A percentile compares a stretch with the other conserved stretches of the same genome.
Conservation (phyloP, 2,113 vertebrate species). For the Pseudois nayaur region DNA sequence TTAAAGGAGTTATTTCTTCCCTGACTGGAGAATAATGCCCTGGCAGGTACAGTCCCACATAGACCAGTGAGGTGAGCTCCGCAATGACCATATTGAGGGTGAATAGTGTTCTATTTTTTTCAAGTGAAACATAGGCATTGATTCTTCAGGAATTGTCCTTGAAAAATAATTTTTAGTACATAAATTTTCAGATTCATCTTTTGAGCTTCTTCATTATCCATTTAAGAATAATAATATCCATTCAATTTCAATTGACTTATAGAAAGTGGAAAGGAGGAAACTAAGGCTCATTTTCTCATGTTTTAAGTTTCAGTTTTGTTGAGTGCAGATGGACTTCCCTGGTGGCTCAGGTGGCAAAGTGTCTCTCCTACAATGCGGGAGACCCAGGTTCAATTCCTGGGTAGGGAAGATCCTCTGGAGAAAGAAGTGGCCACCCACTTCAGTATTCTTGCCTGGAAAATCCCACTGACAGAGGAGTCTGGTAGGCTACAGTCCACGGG, state of each 20-base stretch:
- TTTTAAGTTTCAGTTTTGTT: background rate
- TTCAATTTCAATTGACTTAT: background rate
- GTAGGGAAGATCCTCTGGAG: background rate
- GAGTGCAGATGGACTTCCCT: background rate
- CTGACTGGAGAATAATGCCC: background rate
- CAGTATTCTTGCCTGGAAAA: background rate
- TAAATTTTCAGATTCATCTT: background rate
- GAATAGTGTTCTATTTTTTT: background rate
- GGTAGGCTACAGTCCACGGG: background rate
- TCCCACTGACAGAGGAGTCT: background rate
- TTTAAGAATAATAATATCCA: background rate
- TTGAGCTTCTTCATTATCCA: background rate
- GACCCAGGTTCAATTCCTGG: background rate
- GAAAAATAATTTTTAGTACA: background rate
- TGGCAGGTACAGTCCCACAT: background rate
- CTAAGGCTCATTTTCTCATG: background rate
- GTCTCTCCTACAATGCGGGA: rapidly evolving
- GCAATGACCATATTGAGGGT: too few species aligned
- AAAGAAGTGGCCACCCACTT: background rate
- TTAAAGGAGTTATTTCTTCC: background rate
- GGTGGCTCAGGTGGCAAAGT: background rate
- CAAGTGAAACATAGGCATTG: background rate
- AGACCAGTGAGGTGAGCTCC: background rate
- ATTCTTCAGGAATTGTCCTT: background rate
- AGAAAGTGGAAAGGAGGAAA: background rate